Evolutionary conservation across 2,113 vertebrate genomes (phyloP).

Genomic region (Isichthys henryi): DNA sequence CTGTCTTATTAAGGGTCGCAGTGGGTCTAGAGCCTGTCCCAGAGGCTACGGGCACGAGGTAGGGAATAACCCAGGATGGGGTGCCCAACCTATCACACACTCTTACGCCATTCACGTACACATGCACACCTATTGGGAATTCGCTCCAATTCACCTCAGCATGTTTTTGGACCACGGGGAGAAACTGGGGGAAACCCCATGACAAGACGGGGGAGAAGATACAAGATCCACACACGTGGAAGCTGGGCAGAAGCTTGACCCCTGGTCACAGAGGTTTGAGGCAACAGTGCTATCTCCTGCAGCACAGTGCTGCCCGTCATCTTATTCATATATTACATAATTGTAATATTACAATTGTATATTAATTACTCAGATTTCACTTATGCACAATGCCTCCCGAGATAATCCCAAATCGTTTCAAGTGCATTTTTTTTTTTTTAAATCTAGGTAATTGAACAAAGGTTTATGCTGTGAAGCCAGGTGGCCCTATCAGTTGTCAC

Average conservation of each 20-base stretch:
- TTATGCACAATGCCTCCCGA: background rate
- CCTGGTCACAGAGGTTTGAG: background rate
- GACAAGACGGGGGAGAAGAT: background rate
- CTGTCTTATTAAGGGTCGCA: no score
- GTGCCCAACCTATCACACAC: no score
- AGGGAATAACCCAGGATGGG: no score
- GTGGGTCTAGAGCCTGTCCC: no score
- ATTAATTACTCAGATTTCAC: background rate
- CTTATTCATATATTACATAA: background rate
- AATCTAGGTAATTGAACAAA: background rate
- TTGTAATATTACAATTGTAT: background rate
- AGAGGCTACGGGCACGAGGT: no score
- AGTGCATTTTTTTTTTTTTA: background rate
- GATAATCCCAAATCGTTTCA: background rate
- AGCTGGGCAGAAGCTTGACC: background rate
- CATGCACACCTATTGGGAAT: background rate
- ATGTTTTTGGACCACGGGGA: background rate
- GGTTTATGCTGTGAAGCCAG: background rate
- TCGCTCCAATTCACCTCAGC: background rate
- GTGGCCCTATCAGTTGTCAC: no score
- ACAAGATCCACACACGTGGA: background rate
- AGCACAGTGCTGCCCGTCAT: background rate
- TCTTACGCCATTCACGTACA: background rate
- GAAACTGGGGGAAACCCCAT: background rate
- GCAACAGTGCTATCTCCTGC: background rate